Conservation (phyloP, 2,113 vertebrate species). For the Manacus vitellinus region DNA sequence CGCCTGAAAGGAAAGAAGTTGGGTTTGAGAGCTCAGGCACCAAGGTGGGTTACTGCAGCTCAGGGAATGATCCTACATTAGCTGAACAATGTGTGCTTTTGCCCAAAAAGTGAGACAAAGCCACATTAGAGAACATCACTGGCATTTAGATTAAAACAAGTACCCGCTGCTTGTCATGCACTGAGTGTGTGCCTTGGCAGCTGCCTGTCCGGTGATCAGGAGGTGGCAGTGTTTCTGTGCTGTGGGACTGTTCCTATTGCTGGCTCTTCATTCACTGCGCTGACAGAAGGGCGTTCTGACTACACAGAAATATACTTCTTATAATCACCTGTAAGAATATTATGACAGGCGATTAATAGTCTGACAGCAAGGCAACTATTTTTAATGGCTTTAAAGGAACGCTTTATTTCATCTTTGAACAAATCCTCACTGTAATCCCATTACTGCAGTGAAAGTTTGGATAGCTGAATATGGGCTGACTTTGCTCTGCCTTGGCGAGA, state of each 20-base stretch:
- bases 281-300: constrained; percentile 47
- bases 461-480: not conserved
- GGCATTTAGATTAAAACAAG: not conserved
- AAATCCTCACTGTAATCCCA: not conserved
- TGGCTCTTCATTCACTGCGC: accelerated
- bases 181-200: not conserved
- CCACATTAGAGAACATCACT: accelerated
- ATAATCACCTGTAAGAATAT: constrained; percentile 42
- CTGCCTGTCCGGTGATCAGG: not conserved
- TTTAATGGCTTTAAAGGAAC: constrained; percentile 27
- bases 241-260: not conserved
- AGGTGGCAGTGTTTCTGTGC: constrained; percentile 51
- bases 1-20: not conserved
- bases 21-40: not conserved
- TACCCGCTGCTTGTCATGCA: not conserved
- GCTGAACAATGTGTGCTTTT: not conserved
- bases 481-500: not conserved
- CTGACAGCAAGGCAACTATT: constrained; percentile 54
- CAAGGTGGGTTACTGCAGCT: not conserved
- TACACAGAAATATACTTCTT: constrained; percentile 27
- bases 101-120: not conserved
- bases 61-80: not conserved
- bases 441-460: not conserved
- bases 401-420: constrained; percentile 17
- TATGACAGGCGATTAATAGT: constrained; percentile 44